Conservation (phyloP, 2,888 invertebrate species). For the Drosophila monieri region DNA sequence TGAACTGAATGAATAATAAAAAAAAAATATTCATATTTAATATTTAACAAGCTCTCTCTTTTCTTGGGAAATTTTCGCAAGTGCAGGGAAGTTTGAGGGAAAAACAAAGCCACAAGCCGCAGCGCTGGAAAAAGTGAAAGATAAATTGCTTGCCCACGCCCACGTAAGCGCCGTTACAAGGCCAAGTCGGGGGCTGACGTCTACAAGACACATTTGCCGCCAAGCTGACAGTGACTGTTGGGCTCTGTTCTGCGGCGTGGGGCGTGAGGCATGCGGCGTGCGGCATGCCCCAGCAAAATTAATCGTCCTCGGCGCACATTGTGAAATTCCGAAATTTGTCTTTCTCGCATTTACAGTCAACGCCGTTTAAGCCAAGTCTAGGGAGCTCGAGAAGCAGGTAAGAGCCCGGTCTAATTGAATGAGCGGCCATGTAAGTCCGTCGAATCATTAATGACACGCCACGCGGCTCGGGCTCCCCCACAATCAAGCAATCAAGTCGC, state of each 20-base stretch:
- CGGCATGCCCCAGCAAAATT: conserved; percentile 50
- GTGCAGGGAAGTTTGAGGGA: conserved; percentile 2
- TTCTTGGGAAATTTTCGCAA: not conserved
- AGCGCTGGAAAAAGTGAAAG: conserved; percentile 56
- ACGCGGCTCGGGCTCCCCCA: not conserved
- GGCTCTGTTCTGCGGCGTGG: conserved; percentile 9
- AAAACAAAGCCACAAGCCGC: conserved; percentile 51
- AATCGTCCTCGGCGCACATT: conserved; percentile 63
- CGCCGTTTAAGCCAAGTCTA: conserved; percentile 61
- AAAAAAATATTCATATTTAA: no score
- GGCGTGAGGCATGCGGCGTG: conserved; percentile 12
- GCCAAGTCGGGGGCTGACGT: conserved; percentile 22
- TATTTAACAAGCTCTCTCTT: not conserved
- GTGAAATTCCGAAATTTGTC: conserved; percentile 65
- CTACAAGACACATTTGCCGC: conserved; percentile 45
- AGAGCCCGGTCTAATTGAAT: no score
- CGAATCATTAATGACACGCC: conserved; percentile 32
- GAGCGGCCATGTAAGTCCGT: conserved; percentile 11
- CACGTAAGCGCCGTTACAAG: conserved; percentile 24
- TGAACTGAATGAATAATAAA: no score
- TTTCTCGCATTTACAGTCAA: conserved; percentile 63
- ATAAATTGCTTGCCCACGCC: conserved; percentile 63
- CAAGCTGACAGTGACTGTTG: conserved; percentile 36
- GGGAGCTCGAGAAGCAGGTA: conserved; percentile 49
- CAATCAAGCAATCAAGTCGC: conserved; percentile 27